Evolutionary conservation across 2,797 vertebrate genomes (phyloP), one percentile per base, ranked within the genome.

Genomic region (Apodemus agrarius): DNA sequence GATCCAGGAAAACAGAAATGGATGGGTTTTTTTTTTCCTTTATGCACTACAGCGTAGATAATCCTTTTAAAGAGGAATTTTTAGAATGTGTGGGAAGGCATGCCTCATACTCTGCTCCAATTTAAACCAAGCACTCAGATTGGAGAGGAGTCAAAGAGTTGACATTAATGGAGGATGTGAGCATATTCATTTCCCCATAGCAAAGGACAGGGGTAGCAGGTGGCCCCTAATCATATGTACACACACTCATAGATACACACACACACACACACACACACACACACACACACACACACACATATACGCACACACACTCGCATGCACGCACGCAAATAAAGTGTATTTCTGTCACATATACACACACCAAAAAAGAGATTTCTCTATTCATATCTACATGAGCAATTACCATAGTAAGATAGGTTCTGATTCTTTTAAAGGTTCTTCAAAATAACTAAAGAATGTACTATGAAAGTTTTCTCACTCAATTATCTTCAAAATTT

Each of bases 71-170:
- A 95, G 14, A 63, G 94, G 97, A 97, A 97, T 97, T 97, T 97
- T 97, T 98, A 98, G 97, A 97, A 94, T 96, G 85, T 92, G 96
- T 96, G 91, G 97, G 97, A 98, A 97, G 96, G 89, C 40, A 95
- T 91, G 94, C 93, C 76, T 97, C 97, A 93, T 89, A 90, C 89
- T 82, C 89, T 88, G 94, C 89, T 97, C 92, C 93, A 78, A 21
- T 97, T 97, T 97, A 97, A 96, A 97, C 90, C 83, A 95, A 96
- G 96, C 57, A 13, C 54, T 94, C 67, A 69, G 37, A 65, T 34
- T 93, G 96, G 96, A 96, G 54, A 49, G 49, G 61, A 59, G 95
- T 95, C 96, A 90, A 95, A 43, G 22, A 65, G 81, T 72, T 84
- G 81, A 95, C 82, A 93, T 82, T 90, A 91, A 78, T 69, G 89